Evolutionary conservation across 1,140 invertebrate genomes (phyloP).

Genomic region (Drusus annulatus): DNA sequence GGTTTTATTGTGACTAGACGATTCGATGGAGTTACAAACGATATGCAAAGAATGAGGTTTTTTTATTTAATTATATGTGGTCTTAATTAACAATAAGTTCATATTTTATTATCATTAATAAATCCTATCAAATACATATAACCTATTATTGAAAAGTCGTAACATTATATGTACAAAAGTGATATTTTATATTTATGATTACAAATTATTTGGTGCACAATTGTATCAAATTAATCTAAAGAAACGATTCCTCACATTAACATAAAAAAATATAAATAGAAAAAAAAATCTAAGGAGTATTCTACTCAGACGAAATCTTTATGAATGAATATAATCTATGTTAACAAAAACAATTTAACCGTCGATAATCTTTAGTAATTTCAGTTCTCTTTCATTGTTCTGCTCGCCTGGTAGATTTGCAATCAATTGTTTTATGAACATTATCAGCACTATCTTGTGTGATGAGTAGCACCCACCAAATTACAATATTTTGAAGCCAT

Average conservation of each 20-base stretch:
- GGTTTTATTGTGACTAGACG: constrained; percentile 60
- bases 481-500: no score
- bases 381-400: neutral
- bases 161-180: constrained; percentile 51
- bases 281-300: constrained; percentile 20
- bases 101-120: constrained; percentile 56
- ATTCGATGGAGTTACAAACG: constrained; percentile 60
- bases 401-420: no score
- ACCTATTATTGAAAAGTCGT: constrained; percentile 57
- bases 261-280: constrained; percentile 9
- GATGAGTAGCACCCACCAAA: no score
- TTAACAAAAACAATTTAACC: neutral
- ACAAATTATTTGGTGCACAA: constrained; percentile 24
- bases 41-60: constrained; percentile 60
- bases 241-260: neutral
- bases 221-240: constrained; percentile 5
- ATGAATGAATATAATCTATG: constrained; percentile 13
- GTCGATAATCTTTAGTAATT: constrained; percentile 2
- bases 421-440: no score
- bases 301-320: constrained; percentile 33
- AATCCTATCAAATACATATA: constrained; percentile 55
- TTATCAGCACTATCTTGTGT: no score
- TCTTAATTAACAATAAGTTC: constrained; percentile 55
- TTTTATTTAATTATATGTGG: constrained; percentile 47
- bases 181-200: constrained; percentile 1